These are phyloP conservation scores for Poeciliopsis infans DNA, from an alignment of 2,797 vertebrate species.

Conservation along the genomic window DNA sequence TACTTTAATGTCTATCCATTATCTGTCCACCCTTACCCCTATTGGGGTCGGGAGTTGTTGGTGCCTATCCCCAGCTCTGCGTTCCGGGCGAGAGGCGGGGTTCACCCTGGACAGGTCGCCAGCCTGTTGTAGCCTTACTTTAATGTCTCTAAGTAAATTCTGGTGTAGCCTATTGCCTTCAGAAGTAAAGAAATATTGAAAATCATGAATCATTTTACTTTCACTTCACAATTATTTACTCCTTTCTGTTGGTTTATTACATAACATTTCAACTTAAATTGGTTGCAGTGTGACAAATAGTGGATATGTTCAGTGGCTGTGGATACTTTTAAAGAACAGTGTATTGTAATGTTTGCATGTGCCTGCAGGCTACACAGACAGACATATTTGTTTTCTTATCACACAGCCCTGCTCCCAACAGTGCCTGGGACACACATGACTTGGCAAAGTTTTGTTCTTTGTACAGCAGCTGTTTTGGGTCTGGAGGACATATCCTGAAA, in stretches of 20 bases:
- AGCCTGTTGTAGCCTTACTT: not conserved
- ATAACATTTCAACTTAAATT: not conserved
- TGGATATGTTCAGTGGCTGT: not conserved
- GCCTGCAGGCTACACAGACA: slow-evolving; percentile 36
- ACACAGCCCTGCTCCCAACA: slow-evolving; percentile 15
- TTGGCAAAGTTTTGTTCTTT: not conserved
- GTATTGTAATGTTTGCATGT: slow-evolving; percentile 13
- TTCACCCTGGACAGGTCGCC: too few species aligned
- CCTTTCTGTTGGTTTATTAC: not conserved
- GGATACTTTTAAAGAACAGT: not conserved
- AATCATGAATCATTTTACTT: not conserved
- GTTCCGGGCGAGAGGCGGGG: too few species aligned
- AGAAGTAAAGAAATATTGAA: not conserved
- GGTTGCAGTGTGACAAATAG: not conserved
- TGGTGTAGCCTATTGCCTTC: not conserved
- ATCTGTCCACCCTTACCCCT: too few species aligned
- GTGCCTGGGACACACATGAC: not conserved
- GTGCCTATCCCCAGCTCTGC: too few species aligned
- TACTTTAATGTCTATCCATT: not conserved
- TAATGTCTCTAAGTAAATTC: not conserved
- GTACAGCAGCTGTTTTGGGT: not conserved
- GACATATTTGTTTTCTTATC: slow-evolving; percentile 12
- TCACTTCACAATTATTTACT: not conserved
- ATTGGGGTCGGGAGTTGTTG: too few species aligned
- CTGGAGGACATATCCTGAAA: slow-evolving; percentile 1